Conservation (phyloP, 2,888 invertebrate species). For the Drosophila birchii region DNA sequence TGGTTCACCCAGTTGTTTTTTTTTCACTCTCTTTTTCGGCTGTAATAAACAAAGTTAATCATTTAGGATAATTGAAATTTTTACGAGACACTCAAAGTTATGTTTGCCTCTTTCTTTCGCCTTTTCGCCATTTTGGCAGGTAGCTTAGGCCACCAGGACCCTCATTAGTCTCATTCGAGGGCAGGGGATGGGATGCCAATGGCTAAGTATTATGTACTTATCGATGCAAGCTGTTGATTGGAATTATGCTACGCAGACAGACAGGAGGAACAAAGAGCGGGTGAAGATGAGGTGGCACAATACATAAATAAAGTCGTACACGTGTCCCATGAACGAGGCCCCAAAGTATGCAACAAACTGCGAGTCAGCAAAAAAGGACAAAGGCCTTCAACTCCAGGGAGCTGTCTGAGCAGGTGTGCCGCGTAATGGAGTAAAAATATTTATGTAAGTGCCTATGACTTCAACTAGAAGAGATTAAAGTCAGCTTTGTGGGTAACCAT, state of each 20-base stretch:
- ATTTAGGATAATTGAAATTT: conserved; percentile 83
- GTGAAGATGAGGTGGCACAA: conserved; percentile 36
- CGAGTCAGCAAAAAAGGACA: conserved; percentile 37
- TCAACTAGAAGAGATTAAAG: conserved; percentile 3
- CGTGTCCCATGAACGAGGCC: conserved; percentile 44
- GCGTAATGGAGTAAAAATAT: conserved; percentile 3
- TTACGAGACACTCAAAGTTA: conserved; percentile 77
- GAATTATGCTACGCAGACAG: conserved; percentile 55
- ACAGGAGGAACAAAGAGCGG: conserved; percentile 34
- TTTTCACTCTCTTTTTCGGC: background rate
- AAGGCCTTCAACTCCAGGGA: background rate
- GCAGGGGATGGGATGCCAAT: conserved; percentile 1
- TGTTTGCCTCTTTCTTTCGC: conserved; percentile 32
- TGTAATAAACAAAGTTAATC: conserved; percentile 82
- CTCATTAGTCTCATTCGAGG: conserved; percentile 55
- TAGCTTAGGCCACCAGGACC: conserved; percentile 27
- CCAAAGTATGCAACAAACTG: conserved; percentile 36
- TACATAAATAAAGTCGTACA: conserved; percentile 38
- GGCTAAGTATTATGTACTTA: conserved; percentile 54
- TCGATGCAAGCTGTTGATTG: conserved; percentile 72
- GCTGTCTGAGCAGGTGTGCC: conserved; percentile 13
- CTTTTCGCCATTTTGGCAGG: conserved; percentile 50
- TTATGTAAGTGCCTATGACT: conserved; percentile 3
- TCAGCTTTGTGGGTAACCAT: background rate
- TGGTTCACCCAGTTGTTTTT: background rate